A percentile compares a stretch with the other conserved stretches of the same genome.
These are phyloP conservation scores for Melopsittacus undulatus DNA, from an alignment of 2,797 vertebrate genomes.

Conservation along the genomic window DNA sequence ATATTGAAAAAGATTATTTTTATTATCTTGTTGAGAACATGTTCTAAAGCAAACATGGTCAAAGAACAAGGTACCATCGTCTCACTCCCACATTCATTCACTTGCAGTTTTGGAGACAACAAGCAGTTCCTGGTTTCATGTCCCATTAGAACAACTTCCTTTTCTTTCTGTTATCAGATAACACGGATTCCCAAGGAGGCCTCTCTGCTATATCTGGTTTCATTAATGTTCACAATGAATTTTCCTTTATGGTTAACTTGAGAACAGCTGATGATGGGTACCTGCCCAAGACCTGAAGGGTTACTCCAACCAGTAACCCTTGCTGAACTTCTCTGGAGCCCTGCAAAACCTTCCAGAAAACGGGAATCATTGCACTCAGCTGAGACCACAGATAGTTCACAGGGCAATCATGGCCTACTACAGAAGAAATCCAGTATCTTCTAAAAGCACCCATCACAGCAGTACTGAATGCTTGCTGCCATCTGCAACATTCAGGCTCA, in stretches of 20 bases:
- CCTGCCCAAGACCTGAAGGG: not conserved
- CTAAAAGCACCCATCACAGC: not conserved
- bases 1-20: not conserved
- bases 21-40: not conserved
- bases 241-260: not conserved
- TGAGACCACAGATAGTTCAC: not conserved
- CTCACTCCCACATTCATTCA: not conserved
- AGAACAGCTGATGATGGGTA: not conserved
- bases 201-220: not conserved
- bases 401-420: not conserved
- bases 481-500: fast-evolving
- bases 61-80: not conserved
- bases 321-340: not conserved
- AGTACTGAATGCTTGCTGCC: fast-evolving
- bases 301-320: not conserved
- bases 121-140: not conserved
- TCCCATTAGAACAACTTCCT: not conserved
- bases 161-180: not conserved
- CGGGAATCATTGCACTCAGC: not conserved
- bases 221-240: not conserved
- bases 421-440: not conserved
- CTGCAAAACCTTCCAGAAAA: not conserved
- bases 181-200: not conserved
- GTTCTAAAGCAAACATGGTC: not conserved
- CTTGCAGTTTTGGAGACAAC: not conserved